Conservation (phyloP, 2,113 vertebrate species). For the Platysteira castanea region DNA sequence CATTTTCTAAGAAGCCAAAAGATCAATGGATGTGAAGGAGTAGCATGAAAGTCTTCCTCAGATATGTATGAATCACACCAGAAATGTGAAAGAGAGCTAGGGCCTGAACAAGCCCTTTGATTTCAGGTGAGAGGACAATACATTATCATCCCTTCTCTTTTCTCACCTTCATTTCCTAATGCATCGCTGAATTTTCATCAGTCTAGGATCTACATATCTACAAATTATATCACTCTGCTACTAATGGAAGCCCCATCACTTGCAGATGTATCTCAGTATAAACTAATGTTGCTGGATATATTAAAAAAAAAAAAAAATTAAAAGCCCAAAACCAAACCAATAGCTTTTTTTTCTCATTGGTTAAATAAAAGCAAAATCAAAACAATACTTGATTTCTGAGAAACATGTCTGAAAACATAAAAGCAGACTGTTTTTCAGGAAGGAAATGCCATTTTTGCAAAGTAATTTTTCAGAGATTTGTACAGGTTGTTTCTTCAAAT, state of each 20-base stretch:
- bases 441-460: background rate
- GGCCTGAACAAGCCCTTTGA: background rate
- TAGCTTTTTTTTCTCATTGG: background rate
- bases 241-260: background rate
- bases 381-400: background rate
- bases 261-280: background rate
- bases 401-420: background rate
- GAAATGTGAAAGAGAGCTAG: background rate
- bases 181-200: background rate
- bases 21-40: background rate
- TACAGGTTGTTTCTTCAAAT: background rate
- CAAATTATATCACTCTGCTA: background rate
- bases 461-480: background rate
- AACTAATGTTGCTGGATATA: background rate
- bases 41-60: background rate
- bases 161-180: background rate
- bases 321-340: background rate
- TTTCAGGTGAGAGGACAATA: background rate
- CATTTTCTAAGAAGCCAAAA: background rate
- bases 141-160: background rate
- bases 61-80: background rate
- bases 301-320: background rate
- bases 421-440: background rate
- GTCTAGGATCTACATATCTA: background rate
- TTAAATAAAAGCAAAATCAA: background rate